Conservation (phyloP, 30 jellyfish, hydroid and myxozoan species). For the Aurelia aurita complex sp. Pacific region DNA sequence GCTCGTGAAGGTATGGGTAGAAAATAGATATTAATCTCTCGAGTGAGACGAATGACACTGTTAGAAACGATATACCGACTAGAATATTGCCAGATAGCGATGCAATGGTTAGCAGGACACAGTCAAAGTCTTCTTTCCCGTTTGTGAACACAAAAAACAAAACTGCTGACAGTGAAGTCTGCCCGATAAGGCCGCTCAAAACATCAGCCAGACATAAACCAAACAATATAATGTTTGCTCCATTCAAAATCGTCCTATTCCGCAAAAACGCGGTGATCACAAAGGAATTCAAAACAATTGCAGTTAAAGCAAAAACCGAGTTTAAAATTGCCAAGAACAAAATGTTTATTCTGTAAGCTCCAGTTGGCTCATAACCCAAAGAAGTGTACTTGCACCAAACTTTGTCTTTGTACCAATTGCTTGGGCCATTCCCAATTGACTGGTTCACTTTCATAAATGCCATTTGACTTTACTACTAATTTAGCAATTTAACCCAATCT, state of each 20-base stretch:
- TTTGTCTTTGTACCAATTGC: background rate
- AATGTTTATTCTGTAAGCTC: conserved; percentile 18
- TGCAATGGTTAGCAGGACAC: conserved; percentile 37
- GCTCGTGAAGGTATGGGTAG: conserved; percentile 52
- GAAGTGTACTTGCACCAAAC: conserved; percentile 62
- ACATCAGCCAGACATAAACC: conserved; percentile 61
- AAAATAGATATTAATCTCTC: conserved; percentile 83
- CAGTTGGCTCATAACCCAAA: conserved; percentile 29
- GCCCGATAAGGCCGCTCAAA: conserved; percentile 61
- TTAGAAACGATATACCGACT: conserved; percentile 69
- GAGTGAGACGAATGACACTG: conserved; percentile 70
- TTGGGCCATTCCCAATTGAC: no score
- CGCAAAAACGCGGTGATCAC: conserved; percentile 61
- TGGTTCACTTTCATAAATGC: no score
- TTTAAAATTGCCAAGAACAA: conserved; percentile 51
- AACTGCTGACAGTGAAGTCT: conserved; percentile 52
- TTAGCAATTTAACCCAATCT: no score
- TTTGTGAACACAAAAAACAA: conserved; percentile 9
- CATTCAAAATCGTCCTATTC: conserved; percentile 21
- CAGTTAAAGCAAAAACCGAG: conserved; percentile 35
- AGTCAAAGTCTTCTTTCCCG: conserved; percentile 27
- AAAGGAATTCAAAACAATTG: conserved; percentile 47
- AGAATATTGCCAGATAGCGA: conserved; percentile 58
- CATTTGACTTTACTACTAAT: no score
- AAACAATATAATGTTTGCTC: conserved; percentile 36